Evolutionary conservation across 2,797 vertebrate species (phyloP).

Genomic region (Tokudaia tokunoshimensis): DNA sequence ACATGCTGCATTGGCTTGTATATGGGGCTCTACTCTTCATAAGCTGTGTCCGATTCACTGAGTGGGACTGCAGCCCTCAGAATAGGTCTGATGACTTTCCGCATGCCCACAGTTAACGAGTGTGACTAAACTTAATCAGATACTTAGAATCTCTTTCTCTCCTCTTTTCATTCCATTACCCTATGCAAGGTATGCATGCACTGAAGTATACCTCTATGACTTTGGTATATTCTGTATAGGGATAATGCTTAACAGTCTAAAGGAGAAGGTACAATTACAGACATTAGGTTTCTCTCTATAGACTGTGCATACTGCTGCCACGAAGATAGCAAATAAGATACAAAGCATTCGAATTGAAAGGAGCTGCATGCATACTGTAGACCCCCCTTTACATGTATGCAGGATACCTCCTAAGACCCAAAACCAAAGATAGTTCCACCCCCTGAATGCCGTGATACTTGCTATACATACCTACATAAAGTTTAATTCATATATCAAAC

Average conservation of each 20-base stretch:
- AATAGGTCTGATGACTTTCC: not conserved
- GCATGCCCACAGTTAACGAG: not conserved
- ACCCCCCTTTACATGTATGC: not conserved
- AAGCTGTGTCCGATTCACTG: not conserved
- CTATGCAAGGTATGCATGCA: not conserved
- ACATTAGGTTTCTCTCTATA: not conserved
- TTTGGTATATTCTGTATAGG: slow-evolving; percentile 34
- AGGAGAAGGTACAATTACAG: not conserved
- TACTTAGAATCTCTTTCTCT: slow-evolving; percentile 7
- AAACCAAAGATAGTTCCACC: not conserved
- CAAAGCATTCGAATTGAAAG: slow-evolving; percentile 45
- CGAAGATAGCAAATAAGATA: slow-evolving; percentile 49
- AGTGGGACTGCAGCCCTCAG: not conserved
- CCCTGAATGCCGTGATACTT: not conserved
- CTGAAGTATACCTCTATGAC: not conserved
- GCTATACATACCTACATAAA: not conserved
- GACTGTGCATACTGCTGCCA: not conserved
- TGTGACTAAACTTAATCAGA: not conserved
- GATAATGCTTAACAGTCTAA: slow-evolving; percentile 44
- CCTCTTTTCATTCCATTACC: slow-evolving; percentile 22
- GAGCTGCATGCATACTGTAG: not conserved
- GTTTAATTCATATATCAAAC: not conserved
- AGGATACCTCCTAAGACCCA: not conserved
- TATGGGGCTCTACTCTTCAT: not conserved
- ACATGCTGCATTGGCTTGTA: not conserved